Conservation (phyloP, 2,888 invertebrate species). For the Eristalis arbustorum region DNA sequence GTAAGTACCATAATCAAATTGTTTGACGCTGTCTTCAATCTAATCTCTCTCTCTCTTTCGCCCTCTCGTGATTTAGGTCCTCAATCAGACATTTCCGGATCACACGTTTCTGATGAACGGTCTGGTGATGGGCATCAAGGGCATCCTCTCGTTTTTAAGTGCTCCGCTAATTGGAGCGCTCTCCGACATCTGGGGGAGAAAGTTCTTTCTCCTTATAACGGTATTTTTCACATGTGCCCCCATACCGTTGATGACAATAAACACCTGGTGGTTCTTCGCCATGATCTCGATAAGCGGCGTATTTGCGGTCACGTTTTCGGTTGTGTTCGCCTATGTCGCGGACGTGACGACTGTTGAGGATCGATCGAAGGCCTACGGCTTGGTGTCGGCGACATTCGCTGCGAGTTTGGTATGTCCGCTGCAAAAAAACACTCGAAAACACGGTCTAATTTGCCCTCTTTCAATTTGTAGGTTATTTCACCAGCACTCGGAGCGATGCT, state of each 20-base stretch:
- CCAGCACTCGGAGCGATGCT: constrained; percentile 96
- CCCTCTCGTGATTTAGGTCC: constrained; percentile 81
- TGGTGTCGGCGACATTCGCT: constrained; percentile 99
- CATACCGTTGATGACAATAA: constrained; percentile 98
- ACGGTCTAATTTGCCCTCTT: constrained; percentile 9
- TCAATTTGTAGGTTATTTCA: constrained; percentile 86
- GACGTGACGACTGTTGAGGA: constrained; percentile 99
- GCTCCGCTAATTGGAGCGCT: constrained; percentile 98
- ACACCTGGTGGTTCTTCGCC: constrained; percentile 99
- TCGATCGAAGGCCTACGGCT: constrained; percentile 95
- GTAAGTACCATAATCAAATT: constrained; percentile 75
- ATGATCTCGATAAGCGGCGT: constrained; percentile 99
- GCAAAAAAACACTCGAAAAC: background rate
- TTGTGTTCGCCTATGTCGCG: constrained; percentile 99
- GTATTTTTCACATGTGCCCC: constrained; percentile 99
- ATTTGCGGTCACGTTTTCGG: constrained; percentile 99
- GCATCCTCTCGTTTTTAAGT: constrained; percentile 97
- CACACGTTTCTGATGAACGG: constrained; percentile 99
- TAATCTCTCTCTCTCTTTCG: background rate
- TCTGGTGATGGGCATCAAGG: constrained; percentile 98
- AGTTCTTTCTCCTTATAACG: constrained; percentile 97
- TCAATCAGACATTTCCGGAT: constrained; percentile 98
- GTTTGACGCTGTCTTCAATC: background rate
- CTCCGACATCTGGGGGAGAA: constrained; percentile 99
- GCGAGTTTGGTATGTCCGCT: constrained; percentile 91